Conservation (phyloP, 1,140 invertebrate genomes). For the Heliothis subflexa region DNA sequence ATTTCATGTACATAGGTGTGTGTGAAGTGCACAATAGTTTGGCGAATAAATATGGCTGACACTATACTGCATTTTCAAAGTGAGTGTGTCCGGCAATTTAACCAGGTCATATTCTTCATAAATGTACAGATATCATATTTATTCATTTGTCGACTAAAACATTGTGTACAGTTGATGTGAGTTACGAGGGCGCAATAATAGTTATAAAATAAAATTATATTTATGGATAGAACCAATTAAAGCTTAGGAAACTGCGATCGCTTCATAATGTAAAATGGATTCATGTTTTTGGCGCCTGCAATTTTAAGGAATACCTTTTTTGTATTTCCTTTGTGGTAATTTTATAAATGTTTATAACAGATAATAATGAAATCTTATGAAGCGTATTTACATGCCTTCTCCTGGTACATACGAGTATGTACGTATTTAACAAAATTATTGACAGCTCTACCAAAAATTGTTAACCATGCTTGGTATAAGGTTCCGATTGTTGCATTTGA, state of each 20-base stretch:
- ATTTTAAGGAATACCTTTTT: background rate
- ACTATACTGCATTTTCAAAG: no score
- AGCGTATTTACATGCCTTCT: slow-evolving; percentile 4
- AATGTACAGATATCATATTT: slow-evolving; percentile 28
- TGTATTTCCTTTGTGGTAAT: background rate
- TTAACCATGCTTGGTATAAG: slow-evolving; percentile 39
- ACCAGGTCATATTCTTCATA: background rate
- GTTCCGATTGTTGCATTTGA: slow-evolving; percentile 41
- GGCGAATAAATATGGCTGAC: background rate
- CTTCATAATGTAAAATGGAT: slow-evolving; percentile 8
- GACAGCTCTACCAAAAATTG: slow-evolving; percentile 45
- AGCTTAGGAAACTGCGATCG: slow-evolving; percentile 17
- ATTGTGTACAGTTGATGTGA: slow-evolving; percentile 18
- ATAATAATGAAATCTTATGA: background rate
- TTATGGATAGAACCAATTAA: slow-evolving; percentile 25
- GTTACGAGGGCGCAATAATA: slow-evolving; percentile 14
- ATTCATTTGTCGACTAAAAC: slow-evolving; percentile 9
- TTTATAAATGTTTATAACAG: slow-evolving; percentile 11
- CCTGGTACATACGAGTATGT: slow-evolving; percentile 25
- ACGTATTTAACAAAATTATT: slow-evolving; percentile 34
- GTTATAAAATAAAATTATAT: background rate
- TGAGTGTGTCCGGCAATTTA: no score
- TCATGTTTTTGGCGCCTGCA: slow-evolving; percentile 5
- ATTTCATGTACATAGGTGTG: slow-evolving; percentile 9
- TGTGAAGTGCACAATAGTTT: slow-evolving; percentile 19